phyloP scores from a whole-genome alignment of 1,140 invertebrate species.

The Chrysoperla carnea region DNA sequence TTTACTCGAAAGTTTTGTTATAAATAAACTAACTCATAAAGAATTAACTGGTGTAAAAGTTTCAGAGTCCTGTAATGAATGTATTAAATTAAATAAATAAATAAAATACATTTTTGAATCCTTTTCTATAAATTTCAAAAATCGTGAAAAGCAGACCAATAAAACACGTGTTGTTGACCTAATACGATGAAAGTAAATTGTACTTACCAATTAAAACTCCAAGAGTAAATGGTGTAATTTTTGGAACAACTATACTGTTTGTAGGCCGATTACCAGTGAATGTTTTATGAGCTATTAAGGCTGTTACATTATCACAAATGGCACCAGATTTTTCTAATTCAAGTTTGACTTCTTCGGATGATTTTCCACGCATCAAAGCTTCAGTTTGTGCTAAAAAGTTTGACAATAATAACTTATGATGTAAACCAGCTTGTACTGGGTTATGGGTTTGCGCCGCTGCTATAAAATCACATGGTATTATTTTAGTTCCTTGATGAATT shows the following conservation, averaged over 20 bases:
- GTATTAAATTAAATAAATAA: too few species aligned
- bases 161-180: too few species aligned
- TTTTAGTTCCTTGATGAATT: constrained; percentile 75
- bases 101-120: too few species aligned
- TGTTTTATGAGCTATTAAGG: constrained; percentile 88
- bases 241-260: constrained; percentile 91
- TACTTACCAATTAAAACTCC: constrained; percentile 84
- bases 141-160: too few species aligned
- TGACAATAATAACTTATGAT: constrained; percentile 80
- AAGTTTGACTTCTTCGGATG: constrained; percentile 47
- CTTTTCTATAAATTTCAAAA: too few species aligned
- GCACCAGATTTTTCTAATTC: constrained; percentile 60
- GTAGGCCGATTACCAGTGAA: constrained; percentile 96
- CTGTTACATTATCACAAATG: constrained; percentile 48
- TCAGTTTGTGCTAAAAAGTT: constrained; percentile 99
- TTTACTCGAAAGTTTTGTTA: too few species aligned
- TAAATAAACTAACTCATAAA: too few species aligned
- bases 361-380: constrained; percentile 87
- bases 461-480: constrained; percentile 96
- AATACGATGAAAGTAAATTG: constrained; percentile 6
- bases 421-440: constrained; percentile 57
- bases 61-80: too few species aligned
- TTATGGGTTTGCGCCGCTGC: constrained; percentile 87
- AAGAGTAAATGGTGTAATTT: constrained; percentile 84
- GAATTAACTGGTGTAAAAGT: too few species aligned